These are phyloP conservation scores for Volucella inanis DNA, from an alignment of 2,888 invertebrate genomes.

Conservation along the genomic window DNA sequence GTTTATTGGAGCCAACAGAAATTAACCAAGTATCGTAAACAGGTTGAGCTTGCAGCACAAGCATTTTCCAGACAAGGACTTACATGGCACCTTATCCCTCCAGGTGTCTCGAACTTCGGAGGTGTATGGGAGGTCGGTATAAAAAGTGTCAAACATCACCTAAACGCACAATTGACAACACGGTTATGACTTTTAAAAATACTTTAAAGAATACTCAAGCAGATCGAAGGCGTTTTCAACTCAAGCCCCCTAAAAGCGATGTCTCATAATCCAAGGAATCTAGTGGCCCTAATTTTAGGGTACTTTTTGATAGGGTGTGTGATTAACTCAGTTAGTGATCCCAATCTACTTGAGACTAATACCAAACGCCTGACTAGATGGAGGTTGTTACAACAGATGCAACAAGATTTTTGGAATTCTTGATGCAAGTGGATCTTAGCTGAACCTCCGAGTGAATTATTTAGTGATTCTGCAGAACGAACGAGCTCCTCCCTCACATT, in stretches of 20 bases:
- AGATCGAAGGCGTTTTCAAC: conserved; percentile 22
- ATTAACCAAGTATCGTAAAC: neutral
- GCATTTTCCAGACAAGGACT: neutral
- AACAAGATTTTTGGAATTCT: conserved; percentile 33
- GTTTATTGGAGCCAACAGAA: conserved; percentile 8
- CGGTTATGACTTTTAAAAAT: conserved; percentile 15
- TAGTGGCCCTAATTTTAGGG: neutral
- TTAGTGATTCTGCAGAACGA: conserved; percentile 45
- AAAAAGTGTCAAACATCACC: conserved; percentile 15
- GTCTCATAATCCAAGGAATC: conserved; percentile 6
- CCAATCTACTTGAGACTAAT: conserved; percentile 12
- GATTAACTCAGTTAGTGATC: conserved; percentile 18
- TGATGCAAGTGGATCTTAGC: conserved; percentile 13
- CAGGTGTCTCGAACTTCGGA: conserved; percentile 18
- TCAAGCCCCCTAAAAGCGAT: neutral
- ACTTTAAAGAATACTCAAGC: conserved; percentile 13
- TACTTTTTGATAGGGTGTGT: neutral
- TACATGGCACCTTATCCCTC: conserved; percentile 19
- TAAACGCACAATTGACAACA: conserved; percentile 5
- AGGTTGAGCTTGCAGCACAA: conserved; percentile 5
- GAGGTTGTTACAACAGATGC: neutral
- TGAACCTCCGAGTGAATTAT: conserved; percentile 30
- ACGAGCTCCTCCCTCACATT: conserved; percentile 30
- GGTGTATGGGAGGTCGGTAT: conserved; percentile 19
- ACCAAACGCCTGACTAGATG: conserved; percentile 4